Evolutionary conservation across 2,888 invertebrate species (phyloP), one percentile per base, ranked within the genome.

Genomic region (Drosophila paramelanica): DNA sequence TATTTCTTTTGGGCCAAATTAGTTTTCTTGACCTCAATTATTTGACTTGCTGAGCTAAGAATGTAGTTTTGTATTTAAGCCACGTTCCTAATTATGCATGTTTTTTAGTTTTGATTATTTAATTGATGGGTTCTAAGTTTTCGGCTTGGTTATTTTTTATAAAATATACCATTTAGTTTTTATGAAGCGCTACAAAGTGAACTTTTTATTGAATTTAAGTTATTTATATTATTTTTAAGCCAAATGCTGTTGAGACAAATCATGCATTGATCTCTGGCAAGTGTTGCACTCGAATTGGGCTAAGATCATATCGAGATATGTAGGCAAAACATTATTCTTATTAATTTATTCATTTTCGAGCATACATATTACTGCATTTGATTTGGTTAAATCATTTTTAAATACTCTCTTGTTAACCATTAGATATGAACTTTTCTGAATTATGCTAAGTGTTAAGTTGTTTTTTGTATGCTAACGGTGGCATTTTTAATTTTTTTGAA

Each of bases 131-230:
- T 58, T 67, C 53, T 33, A 68, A 36, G 31, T 64, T 67, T 41
- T 59, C 25, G 20, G 56, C 46, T 46, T 38, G 82, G 75, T 67
- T 45, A 1, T 51, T 70, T 66, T 42, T 51, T 76, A 55, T 17
- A 68, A 46, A 27, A 47, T 62, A 46, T 31, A 47, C 60, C 52
- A 70, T 62, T 60, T 67, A 78, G 74, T 68, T 38, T 23, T 38
- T 23, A 13, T 55, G 64, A 62, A 46, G 89, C 83, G 83, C 83
- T 83, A 83, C 83, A 75, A 87, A 67, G 83, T 83, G 83, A 83
- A 83, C 89, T 83, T 88, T 66, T 64, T 43, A 8, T 89, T 88
- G 64, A 49, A 56, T 55, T 59, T 76, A 75, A 81, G 78, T 46
- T 58, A 79, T 46, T 70, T 52, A 45, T 62, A 45, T 50, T 57